Base-by-base conservation (phyloP, 2,888 invertebrate genomes). In the Xestobium rufovillosum region DNA sequence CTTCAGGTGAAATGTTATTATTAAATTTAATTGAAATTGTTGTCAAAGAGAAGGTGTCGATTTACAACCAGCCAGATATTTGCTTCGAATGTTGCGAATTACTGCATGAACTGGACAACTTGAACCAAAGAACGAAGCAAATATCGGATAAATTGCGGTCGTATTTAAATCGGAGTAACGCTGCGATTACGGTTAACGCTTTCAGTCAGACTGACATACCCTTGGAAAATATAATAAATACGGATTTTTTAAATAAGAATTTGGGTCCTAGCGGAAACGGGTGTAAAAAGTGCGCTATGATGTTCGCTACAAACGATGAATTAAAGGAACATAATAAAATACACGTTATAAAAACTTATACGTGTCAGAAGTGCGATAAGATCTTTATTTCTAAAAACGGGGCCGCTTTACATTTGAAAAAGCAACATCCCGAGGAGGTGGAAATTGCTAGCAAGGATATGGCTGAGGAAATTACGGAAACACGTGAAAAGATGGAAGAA, bases 51-150 rank as follows among this genome's bases (percentile, higher is more conserved):
- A n/a, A n/a, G n/a, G n/a, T n/a, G n/a, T n/a, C n/a, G n/a, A n/a
- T n/a, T n/a, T n/a, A n/a, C n/a, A n/a, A n/a, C n/a, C n/a, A n/a
- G n/a, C n/a, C 23, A 8, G 23, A 47, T 36, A 42, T 57, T 29
- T 57, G 57, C 41, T 8, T 25, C 14, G 34, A 16, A 26, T 57
- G 57, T 39, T 47, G 38, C 30, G 38, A 50, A 30, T 42, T 56
- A 34, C 39, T 60, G 13, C 53, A 59, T 31, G 57, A 59, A 45
- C 47, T 57, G 15, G 60, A 60, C 49, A 32, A 36, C 14, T 42
- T 57, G 17, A 44, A 53, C 39, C 19, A 40, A 16, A 46, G 49
- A 31, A 46, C 44, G 32, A 48, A 47, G 34, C 42, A 46, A 31
- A 44, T 58, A 8, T 6, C 6, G n/a, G n/a, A 6, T 19, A 19